Evolutionary conservation across 2,113 vertebrate genomes (phyloP), one percentile per base, ranked within the genome.

Genomic region (Ptychochromis oligacanthus): DNA sequence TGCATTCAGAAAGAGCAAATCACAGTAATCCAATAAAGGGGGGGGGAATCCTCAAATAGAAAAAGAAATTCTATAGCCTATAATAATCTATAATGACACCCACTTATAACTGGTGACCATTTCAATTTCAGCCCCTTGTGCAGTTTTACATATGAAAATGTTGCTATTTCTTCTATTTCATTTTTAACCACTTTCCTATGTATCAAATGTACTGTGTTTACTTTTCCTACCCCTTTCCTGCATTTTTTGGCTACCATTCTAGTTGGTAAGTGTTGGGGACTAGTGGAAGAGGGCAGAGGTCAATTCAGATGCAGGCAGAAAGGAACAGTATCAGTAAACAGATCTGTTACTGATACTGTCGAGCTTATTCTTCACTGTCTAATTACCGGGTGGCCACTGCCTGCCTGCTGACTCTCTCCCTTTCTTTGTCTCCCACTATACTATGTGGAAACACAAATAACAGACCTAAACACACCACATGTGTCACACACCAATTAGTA

Each of bases 291-390:
- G 82, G 81, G 56, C 79, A 89, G 84, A 85, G 88, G 83, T 80
- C 62, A 77, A 60, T 76, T 75, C 62, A 79, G 85, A 87, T 34
- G 75, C 56, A 79, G 49, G 24, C 60, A 84, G 74, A 40, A 89
- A 75, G 77, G 82, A 87, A 49, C 78, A 81, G 61, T 31, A 4
- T 31, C 28, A 31, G 28, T 31, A 31, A 31, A 88, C 60, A 83
- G 85, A 92, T 90, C 58, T 77, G 78, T 52, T 88, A 74, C 82
- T 81, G 89, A 85, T 90, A 83, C 85, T 83, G 75, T 84, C 67
- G 81, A 89, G 76, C 13, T 54, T 87, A 89, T 90, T 92, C 80
- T 87, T 91, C 80, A 91, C 75, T 79, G 88, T 91, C 91, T 91
- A 82, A 87, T 87, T 88, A 91, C 70, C n/a, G 60, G 22, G 61